A percentile compares a stretch with the other conserved stretches of the same genome.
Conservation (phyloP, 2,113 vertebrate genomes). For the Hydropotes inermis region DNA sequence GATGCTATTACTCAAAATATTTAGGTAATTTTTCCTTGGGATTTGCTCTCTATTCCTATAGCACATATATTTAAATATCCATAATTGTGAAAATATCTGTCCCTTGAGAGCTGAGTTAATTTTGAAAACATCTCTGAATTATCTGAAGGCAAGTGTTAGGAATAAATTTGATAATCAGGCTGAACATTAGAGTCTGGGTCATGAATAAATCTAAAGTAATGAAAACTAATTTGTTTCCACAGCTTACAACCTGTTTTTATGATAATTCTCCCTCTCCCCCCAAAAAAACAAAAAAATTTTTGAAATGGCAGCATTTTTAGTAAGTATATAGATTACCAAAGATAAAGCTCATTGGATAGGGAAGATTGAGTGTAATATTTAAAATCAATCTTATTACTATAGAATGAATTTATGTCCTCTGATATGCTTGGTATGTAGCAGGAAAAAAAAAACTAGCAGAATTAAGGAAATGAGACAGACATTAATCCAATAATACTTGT, state of each 20-base stretch:
- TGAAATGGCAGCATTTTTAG: background rate
- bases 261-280: background rate
- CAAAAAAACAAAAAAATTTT: background rate
- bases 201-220: constrained; percentile 31
- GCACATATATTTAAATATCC: constrained; percentile 1
- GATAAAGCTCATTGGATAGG: background rate
- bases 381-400: background rate
- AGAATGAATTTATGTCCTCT: background rate
- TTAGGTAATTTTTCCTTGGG: background rate
- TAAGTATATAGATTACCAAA: background rate
- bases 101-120: constrained; percentile 24
- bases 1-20: constrained; percentile 47
- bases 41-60: background rate
- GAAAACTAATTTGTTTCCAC: constrained; percentile 17
- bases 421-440: background rate
- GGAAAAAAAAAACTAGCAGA: background rate
- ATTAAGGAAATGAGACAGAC: background rate
- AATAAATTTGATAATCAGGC: constrained; percentile 41
- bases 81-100: background rate
- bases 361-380: background rate
- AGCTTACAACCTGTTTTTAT: background rate
- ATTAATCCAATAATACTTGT: background rate
- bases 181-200: background rate
- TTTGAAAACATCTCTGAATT: constrained; percentile 41
- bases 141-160: background rate